Evolutionary conservation across 2,888 invertebrate genomes (phyloP).

Genomic region (Brachyopa scutellaris): DNA sequence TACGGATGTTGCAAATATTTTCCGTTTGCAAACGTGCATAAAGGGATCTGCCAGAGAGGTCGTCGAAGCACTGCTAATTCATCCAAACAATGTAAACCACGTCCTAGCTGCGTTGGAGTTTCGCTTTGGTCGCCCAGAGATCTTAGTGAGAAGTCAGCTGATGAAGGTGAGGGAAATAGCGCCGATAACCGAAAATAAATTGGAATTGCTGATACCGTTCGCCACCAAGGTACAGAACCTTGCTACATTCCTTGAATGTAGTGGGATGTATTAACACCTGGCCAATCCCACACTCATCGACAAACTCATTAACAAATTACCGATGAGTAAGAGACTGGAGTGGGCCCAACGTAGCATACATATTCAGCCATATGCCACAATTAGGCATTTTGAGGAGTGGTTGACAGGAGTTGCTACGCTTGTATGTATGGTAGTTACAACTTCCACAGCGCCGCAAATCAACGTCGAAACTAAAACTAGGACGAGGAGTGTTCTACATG

Average conservation of each 20-base stretch:
- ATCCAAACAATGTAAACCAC: constrained; percentile 40
- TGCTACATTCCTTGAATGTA: constrained; percentile 33
- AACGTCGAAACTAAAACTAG: too few species aligned
- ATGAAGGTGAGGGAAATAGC: constrained; percentile 15
- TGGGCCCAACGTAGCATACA: background rate
- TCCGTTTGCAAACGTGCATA: constrained; percentile 45
- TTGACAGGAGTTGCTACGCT: background rate
- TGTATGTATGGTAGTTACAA: background rate
- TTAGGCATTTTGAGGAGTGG: background rate
- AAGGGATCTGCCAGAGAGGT: constrained; percentile 44
- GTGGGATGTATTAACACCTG: constrained; percentile 33
- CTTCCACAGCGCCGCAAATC: background rate
- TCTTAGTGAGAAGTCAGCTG: constrained; percentile 54
- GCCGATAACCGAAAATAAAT: constrained; percentile 30
- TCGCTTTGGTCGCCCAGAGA: constrained; percentile 55
- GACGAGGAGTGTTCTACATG: background rate
- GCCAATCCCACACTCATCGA: background rate
- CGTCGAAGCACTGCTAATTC: constrained; percentile 54
- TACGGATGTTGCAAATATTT: constrained; percentile 48
- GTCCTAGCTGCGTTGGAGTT: constrained; percentile 40
- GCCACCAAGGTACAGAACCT: constrained; percentile 51
- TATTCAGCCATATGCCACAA: background rate
- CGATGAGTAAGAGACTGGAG: background rate
- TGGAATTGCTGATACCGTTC: constrained; percentile 46
- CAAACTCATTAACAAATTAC: background rate